Percentiles rank a stretch among this genome's conserved stretches.
phyloP scores from a whole-genome alignment of 2,113 vertebrate species.

The Gallinago paraguaiae region DNA sequence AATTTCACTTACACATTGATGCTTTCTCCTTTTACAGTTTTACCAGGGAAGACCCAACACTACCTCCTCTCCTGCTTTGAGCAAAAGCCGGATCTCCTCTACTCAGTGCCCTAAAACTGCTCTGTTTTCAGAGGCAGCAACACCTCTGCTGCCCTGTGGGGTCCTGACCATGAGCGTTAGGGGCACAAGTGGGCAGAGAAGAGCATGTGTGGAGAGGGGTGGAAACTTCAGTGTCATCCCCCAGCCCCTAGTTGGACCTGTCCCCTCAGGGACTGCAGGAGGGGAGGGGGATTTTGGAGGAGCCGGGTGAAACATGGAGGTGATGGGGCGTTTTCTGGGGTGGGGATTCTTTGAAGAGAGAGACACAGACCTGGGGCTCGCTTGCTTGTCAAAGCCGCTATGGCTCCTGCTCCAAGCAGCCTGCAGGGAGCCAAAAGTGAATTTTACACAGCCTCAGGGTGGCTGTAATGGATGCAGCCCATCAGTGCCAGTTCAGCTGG shows the following conservation, averaged over 20 bases:
- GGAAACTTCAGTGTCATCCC: background rate
- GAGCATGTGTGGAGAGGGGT: background rate
- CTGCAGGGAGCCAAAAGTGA: background rate
- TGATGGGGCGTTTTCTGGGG: background rate
- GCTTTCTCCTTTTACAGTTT: slow-evolving; percentile 16
- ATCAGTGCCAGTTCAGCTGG: background rate
- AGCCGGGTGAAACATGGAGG: background rate
- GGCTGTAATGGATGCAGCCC: background rate
- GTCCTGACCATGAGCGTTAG: fast-evolving
- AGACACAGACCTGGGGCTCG: fast-evolving
- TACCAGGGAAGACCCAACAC: background rate
- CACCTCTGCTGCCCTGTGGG: fast-evolving
- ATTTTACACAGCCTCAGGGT: background rate
- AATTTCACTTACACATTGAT: background rate
- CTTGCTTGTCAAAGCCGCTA: background rate
- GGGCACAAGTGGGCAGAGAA: background rate
- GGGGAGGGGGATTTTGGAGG: background rate
- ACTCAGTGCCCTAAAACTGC: background rate
- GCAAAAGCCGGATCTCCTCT: background rate
- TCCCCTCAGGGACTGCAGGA: background rate
- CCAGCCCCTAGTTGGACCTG: background rate
- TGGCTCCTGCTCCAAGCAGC: background rate
- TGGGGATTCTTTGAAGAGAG: background rate
- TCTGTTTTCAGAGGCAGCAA: background rate
- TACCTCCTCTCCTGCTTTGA: background rate